Evolutionary conservation across 2,888 invertebrate species (phyloP).

Genomic region (Ferrisia virgata): DNA sequence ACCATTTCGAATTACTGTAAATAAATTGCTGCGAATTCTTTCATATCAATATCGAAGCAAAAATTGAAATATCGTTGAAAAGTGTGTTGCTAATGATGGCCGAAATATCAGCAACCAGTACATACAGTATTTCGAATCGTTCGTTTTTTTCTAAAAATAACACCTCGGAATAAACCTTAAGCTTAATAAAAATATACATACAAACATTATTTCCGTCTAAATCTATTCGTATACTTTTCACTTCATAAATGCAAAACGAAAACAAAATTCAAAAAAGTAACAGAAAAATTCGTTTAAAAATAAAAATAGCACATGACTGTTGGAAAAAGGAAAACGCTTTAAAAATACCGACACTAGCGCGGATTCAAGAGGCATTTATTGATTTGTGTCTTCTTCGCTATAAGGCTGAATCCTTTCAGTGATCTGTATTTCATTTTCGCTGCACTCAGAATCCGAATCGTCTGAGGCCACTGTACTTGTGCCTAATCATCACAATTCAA

Average conservation of each 20-base stretch:
- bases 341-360: neutral
- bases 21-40: neutral
- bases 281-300: neutral
- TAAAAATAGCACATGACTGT: constrained; percentile 22
- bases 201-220: neutral
- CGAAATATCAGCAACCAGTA: neutral
- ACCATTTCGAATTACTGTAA: constrained; percentile 12
- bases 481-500: neutral
- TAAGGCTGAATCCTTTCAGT: constrained; percentile 37
- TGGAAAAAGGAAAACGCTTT: neutral
- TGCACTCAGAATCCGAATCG: constrained; percentile 41
- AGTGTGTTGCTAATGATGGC: neutral
- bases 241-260: constrained; percentile 29
- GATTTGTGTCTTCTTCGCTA: constrained; percentile 42
- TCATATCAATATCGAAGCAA: neutral
- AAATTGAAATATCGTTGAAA: neutral
- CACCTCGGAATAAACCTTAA: constrained; percentile 6
- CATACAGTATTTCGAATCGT: neutral
- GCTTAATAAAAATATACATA: neutral
- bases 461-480: constrained; percentile 24
- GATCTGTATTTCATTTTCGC: constrained; percentile 41
- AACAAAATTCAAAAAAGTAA: constrained; percentile 15
- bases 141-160: neutral
- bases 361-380: constrained; percentile 22
- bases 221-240: constrained; percentile 22